These are phyloP conservation scores for Nomada goodeniana DNA, from an alignment of 2,888 invertebrate species.

Conservation along the genomic window DNA sequence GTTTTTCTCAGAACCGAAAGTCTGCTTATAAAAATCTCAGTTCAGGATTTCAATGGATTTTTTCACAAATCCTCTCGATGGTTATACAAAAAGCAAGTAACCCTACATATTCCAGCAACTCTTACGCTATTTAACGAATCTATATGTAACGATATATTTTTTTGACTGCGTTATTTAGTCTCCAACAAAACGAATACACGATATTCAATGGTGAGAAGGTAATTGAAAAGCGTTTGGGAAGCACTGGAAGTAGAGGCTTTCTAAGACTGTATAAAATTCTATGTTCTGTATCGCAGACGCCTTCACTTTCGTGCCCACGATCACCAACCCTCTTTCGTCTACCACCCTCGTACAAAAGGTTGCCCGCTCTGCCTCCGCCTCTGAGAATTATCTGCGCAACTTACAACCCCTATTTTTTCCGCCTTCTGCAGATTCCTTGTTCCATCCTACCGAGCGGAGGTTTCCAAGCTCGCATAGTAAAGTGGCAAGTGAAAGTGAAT, in stretches of 20 bases:
- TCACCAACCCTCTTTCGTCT: slow-evolving; percentile 63
- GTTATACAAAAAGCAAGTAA: too few species aligned
- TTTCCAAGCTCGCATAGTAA: slow-evolving; percentile 47
- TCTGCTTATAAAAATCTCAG: too few species aligned
- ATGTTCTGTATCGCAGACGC: slow-evolving; percentile 76
- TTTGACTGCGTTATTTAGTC: background rate
- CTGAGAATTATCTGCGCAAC: slow-evolving; percentile 77
- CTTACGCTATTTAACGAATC: background rate
- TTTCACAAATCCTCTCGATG: too few species aligned
- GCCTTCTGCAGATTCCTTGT: slow-evolving; percentile 65
- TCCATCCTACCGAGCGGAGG: slow-evolving; percentile 32
- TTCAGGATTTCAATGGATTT: too few species aligned
- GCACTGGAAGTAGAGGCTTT: slow-evolving; percentile 62
- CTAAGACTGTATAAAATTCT: slow-evolving; percentile 81
- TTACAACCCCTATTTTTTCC: slow-evolving; percentile 76
- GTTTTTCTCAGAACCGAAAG: too few species aligned
- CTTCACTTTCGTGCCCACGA: slow-evolving; percentile 47
- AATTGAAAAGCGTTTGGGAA: slow-evolving; percentile 10
- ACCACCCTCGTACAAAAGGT: slow-evolving; percentile 64
- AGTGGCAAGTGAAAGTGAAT: slow-evolving; percentile 70
- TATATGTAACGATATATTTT: background rate
- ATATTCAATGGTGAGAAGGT: background rate
- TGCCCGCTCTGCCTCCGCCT: slow-evolving; percentile 66
- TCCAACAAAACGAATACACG: background rate
- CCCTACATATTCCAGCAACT: background rate